These are phyloP conservation scores for Danio rerio DNA, from an alignment of 2,113 vertebrate genomes.

Conservation along the genomic window GRCz12tu NC_133187.1:45492001-45492500, in stretches of 20 bases:
- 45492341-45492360: too few relatives aligned
- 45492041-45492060: conserved; percentile 39
- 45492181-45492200: conserved; percentile 12
- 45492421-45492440: too few relatives aligned
- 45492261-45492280: accelerated
- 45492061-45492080: conserved; percentile 52
- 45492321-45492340: too few relatives aligned
- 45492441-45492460: too few relatives aligned
- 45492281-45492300: too few relatives aligned
- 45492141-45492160: conserved; percentile 37
- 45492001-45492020: conserved; percentile 25
- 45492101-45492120: conserved; percentile 44
- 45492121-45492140: conserved; percentile 1
- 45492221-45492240: background rate
- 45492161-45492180: conserved; percentile 40
- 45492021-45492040: conserved; percentile 43
- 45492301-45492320: too few relatives aligned
- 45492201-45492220: conserved; percentile 9
- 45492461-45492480: too few relatives aligned
- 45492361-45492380: too few relatives aligned
- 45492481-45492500: too few relatives aligned
- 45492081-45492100: conserved; percentile 53
- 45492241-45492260: background rate
- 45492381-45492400: too few relatives aligned
- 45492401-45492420: too few relatives aligned